These are phyloP conservation scores for Electrona antarctica DNA, from an alignment of 2,113 vertebrate genomes.

Conservation along the genomic window DNA sequence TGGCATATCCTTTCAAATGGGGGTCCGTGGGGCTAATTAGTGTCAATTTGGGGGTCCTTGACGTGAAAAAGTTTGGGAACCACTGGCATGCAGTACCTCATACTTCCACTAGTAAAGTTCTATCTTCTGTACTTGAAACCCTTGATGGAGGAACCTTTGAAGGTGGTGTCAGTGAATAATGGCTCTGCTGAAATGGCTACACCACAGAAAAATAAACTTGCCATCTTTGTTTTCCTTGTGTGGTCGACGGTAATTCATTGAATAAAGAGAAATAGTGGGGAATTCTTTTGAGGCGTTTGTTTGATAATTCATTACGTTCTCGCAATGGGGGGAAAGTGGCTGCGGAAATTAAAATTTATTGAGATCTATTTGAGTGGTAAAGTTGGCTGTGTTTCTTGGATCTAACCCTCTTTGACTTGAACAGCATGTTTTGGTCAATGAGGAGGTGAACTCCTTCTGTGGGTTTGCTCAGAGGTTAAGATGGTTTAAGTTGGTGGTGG, in stretches of 20 bases:
- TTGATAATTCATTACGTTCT: slow-evolving; percentile 76
- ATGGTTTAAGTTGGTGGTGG: slow-evolving; percentile 65
- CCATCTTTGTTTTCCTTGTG: slow-evolving; percentile 76
- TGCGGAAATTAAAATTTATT: slow-evolving; percentile 77
- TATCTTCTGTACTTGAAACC: slow-evolving; percentile 48
- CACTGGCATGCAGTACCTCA: slow-evolving; percentile 38
- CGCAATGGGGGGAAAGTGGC: slow-evolving; percentile 66
- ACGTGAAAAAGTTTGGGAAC: too few relatives aligned
- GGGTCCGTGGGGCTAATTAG: too few relatives aligned
- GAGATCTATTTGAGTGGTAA: slow-evolving; percentile 77
- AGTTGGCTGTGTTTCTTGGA: slow-evolving; percentile 70
- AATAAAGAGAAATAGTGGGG: slow-evolving; percentile 64
- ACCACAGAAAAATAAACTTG: slow-evolving; percentile 76
- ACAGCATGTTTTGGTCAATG: slow-evolving; percentile 60
- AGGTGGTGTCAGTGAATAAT: slow-evolving; percentile 72
- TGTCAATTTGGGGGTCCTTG: too few relatives aligned
- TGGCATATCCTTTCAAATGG: too few relatives aligned
- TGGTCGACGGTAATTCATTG: slow-evolving; percentile 72
- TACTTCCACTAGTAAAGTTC: slow-evolving; percentile 31
- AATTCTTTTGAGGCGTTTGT: slow-evolving; percentile 69
- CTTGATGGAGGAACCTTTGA: slow-evolving; percentile 70
- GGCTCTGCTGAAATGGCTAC: slow-evolving; percentile 62
- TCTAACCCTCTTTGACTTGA: slow-evolving; percentile 39
- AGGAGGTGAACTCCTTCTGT: slow-evolving; percentile 63
- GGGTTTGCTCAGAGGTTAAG: slow-evolving; percentile 48